A percentile compares a stretch with the other conserved stretches of the same genome.
Conservation (phyloP, 2,113 vertebrate genomes). For the Strigops habroptila region DNA sequence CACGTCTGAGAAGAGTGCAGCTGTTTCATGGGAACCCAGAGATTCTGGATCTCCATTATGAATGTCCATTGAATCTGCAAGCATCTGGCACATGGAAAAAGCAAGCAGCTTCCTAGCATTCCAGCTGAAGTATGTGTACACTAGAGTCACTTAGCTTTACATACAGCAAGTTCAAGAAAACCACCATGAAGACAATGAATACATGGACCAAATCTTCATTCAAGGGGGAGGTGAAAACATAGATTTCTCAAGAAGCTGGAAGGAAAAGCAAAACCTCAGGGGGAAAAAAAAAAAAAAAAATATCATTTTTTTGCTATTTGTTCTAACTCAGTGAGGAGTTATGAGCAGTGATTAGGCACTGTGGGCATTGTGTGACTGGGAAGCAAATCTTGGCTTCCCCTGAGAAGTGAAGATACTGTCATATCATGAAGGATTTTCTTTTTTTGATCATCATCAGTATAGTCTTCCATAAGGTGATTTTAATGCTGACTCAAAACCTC, state of each 20-base stretch:
- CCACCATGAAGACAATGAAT: not conserved
- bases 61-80: not conserved
- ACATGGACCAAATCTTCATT: not conserved
- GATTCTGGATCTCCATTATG: not conserved
- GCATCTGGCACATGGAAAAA: not conserved
- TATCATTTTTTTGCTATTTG: not conserved
- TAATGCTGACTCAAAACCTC: not conserved
- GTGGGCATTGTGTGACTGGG: not conserved
- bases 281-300: not conserved
- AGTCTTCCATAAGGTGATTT: not conserved
- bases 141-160: not conserved
- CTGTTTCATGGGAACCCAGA: not conserved
- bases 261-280: not conserved
- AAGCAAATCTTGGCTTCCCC: not conserved
- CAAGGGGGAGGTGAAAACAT: not conserved
- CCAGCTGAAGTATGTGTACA: not conserved
- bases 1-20: not conserved
- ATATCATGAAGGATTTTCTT: not conserved
- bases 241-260: not conserved
- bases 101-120: not conserved
- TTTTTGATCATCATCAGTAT: not conserved
- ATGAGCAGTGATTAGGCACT: not conserved
- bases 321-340: not conserved
- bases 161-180: not conserved
- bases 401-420: not conserved